phyloP scores from a whole-genome alignment of 2,888 invertebrate species.

The Zootermopsis nevadensis region DNA sequence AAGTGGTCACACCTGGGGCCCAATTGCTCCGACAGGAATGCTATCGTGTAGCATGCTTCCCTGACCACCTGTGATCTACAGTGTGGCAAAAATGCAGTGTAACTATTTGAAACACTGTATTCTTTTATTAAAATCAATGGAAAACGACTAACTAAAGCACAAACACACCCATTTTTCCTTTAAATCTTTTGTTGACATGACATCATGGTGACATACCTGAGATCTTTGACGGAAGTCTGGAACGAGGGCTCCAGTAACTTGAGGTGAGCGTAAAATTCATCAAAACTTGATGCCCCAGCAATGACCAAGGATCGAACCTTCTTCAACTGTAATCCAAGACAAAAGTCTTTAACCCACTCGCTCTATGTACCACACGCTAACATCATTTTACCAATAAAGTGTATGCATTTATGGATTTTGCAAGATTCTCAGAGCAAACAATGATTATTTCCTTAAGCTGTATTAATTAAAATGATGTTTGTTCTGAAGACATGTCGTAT shows the following conservation, averaged over 20 bases:
- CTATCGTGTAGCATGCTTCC: conserved; percentile 95
- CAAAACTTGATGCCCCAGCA: conserved; percentile 81
- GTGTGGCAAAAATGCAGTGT: not conserved
- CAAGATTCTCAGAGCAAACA: too few species aligned
- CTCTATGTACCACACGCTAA: too few species aligned
- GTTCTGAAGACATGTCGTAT: too few species aligned
- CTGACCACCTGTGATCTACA: conserved; percentile 89
- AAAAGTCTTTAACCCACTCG: too few species aligned
- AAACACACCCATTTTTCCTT: too few species aligned
- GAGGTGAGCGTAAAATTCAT: conserved; percentile 79
- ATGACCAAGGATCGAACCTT: conserved; percentile 85
- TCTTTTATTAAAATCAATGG: not conserved
- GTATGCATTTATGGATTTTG: too few species aligned
- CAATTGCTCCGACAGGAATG: conserved; percentile 88
- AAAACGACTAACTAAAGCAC: not conserved
- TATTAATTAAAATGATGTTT: too few species aligned
- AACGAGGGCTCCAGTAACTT: conserved; percentile 85
- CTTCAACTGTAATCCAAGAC: conserved; percentile 74
- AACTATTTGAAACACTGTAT: not conserved
- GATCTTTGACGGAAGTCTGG: conserved; percentile 84
- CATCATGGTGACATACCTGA: conserved; percentile 66
- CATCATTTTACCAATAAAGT: too few species aligned
- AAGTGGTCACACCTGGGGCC: conserved; percentile 87
- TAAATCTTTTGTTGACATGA: not conserved
- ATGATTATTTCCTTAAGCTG: too few species aligned